phyloP scores from a whole-genome alignment of 2,797 vertebrate genomes.

The Menidia menidia region DNA sequence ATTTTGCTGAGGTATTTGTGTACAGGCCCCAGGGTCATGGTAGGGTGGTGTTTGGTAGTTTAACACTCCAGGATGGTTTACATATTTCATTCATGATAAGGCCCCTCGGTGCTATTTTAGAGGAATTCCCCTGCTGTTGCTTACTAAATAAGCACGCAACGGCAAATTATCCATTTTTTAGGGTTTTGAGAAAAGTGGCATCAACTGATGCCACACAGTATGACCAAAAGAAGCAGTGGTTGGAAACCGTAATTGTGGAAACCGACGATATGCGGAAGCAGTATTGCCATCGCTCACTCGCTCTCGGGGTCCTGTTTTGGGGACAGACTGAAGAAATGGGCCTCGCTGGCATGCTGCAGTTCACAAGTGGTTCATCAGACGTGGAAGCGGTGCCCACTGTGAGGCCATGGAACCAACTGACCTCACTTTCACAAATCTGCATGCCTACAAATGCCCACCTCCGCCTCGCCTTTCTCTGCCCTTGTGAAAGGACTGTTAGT shows the following conservation, averaged over 20 bases:
- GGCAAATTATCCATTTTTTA: conserved; percentile 29
- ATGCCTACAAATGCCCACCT: conserved; percentile 55
- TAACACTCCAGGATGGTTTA: conserved; percentile 66
- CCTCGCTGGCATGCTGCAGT: conserved; percentile 33
- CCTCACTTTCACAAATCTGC: conserved; percentile 38
- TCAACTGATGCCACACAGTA: conserved; percentile 23
- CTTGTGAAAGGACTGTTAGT: conserved; percentile 71
- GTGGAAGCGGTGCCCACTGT: conserved; percentile 21
- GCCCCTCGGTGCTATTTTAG: conserved; percentile 41
- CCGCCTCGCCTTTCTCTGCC: conserved; percentile 38
- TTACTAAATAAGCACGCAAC: conserved; percentile 46
- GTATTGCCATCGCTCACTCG: background rate
- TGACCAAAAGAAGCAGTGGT: background rate
- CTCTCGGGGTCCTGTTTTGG: background rate
- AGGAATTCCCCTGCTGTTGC: conserved; percentile 58
- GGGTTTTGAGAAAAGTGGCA: conserved; percentile 40
- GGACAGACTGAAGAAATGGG: conserved; percentile 6
- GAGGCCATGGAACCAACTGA: conserved; percentile 43
- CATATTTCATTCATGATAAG: conserved; percentile 73
- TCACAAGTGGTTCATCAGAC: conserved; percentile 32
- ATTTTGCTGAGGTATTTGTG: conserved; percentile 71
- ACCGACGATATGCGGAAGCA: background rate
- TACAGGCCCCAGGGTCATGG: conserved; percentile 51
- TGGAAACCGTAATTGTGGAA: conserved; percentile 4
- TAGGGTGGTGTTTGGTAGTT: conserved; percentile 64